A percentile compares a stretch with the other conserved stretches of the same genome.
These are phyloP conservation scores for Leuciscus idus DNA, from an alignment of 2,113 vertebrate genomes.

Conservation along the genomic window DNA sequence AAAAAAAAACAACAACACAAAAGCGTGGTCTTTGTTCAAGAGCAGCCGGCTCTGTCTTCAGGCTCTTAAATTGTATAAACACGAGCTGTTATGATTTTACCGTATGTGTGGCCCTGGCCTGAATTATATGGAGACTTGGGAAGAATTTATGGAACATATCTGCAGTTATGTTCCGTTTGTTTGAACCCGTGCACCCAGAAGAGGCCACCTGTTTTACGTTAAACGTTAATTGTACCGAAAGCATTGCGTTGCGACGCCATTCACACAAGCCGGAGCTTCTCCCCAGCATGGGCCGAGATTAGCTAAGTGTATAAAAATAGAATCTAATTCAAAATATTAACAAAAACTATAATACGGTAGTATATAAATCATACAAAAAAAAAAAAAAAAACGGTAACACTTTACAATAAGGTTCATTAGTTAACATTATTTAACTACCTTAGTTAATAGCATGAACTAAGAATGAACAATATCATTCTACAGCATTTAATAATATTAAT, in stretches of 20 bases:
- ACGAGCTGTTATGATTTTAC: constrained; percentile 42
- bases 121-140: background rate
- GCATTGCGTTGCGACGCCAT: background rate
- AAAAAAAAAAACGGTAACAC: background rate
- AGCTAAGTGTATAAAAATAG: constrained; percentile 10
- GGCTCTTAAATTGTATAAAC: constrained; percentile 15
- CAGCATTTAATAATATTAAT: no score
- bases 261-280: background rate
- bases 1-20: background rate
- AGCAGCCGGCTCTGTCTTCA: background rate
- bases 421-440: no score
- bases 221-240: constrained; percentile 11
- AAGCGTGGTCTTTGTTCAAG: background rate
- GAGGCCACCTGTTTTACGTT: constrained; percentile 53
- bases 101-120: constrained; percentile 62
- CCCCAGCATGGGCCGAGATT: background rate
- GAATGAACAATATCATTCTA: no score
- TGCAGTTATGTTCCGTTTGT: constrained; percentile 49
- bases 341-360: background rate
- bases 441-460: no score
- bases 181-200: constrained; percentile 22
- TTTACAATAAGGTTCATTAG: no score
- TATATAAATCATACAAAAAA: background rate
- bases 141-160: constrained; percentile 58
- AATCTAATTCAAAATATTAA: background rate